phyloP scores from a whole-genome alignment of 2,888 invertebrate genomes.

The Cephus nigrinus region DNA sequence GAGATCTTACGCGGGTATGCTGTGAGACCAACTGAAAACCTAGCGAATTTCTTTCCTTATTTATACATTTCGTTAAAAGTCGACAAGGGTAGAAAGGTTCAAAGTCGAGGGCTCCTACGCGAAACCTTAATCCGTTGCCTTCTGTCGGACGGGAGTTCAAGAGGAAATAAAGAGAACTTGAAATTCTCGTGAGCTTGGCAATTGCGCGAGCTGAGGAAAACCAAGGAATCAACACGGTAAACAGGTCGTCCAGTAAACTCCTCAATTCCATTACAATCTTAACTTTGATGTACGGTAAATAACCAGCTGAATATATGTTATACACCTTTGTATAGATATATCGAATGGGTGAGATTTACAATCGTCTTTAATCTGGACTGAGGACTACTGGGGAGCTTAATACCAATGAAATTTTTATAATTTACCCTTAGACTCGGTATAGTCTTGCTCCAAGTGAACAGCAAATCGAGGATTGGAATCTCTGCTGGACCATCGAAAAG shows the following conservation, averaged over 20 bases:
- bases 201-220: constrained; percentile 36
- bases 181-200: constrained; percentile 32
- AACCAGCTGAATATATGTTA: neutral
- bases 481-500: constrained; percentile 69
- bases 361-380: too few relatives aligned
- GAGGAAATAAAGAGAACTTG: constrained; percentile 18
- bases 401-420: too few relatives aligned
- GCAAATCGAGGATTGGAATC: constrained; percentile 77
- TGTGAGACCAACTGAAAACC: neutral
- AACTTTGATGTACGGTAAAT: neutral
- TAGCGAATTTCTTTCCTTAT: neutral
- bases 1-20: neutral
- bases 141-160: neutral
- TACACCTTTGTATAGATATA: neutral
- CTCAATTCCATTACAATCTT: neutral
- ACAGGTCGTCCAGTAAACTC: constrained; percentile 21
- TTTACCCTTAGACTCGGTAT: too few relatives aligned
- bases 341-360: neutral
- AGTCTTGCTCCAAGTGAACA: constrained; percentile 60
- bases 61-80: neutral
- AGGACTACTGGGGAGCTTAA: too few relatives aligned
- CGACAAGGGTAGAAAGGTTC: neutral
- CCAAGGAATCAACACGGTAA: constrained; percentile 37
- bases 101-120: neutral
- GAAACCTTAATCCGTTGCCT: neutral